A percentile compares a stretch with the other conserved stretches of the same genome.
Evolutionary conservation across 2,888 invertebrate species (phyloP).

Genomic region (Tiliacea aurago): DNA sequence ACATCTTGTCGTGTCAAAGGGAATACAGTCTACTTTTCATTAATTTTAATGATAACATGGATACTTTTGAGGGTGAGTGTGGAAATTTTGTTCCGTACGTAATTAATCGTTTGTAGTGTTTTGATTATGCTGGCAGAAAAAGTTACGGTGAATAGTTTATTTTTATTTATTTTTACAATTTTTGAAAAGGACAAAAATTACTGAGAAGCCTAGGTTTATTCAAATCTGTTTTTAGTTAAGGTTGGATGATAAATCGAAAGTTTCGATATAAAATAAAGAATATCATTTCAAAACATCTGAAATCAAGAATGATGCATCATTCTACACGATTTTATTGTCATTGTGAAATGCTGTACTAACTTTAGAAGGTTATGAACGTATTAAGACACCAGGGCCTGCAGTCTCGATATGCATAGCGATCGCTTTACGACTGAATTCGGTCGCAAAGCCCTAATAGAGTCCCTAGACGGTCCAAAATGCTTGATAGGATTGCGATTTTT

Average conservation of each 20-base stretch:
- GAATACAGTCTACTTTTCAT: constrained; percentile 50
- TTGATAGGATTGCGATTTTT: too few relatives aligned
- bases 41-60: constrained; percentile 65
- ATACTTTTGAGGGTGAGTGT: constrained; percentile 21
- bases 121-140: background rate
- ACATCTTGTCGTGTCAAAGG: constrained; percentile 52
- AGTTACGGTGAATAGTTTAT: background rate
- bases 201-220: background rate
- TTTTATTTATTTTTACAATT: background rate
- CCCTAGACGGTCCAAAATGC: too few relatives aligned
- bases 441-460: too few relatives aligned
- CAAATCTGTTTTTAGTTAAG: background rate
- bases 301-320: background rate
- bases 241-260: too few relatives aligned
- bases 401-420: too few relatives aligned
- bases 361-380: background rate
- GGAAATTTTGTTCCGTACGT: constrained; percentile 19
- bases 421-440: too few relatives aligned
- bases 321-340: background rate
- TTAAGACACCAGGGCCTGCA: background rate
- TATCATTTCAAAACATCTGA: background rate
- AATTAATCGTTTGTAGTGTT: constrained; percentile 31
- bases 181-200: background rate
- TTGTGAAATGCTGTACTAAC: background rate
- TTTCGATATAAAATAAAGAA: background rate